Conservation (phyloP, 2,113 vertebrate species). For the pig (Sus scrofa) region T2T-Sscrofa CM000824.6:197904001-197904500, state of each 20-base stretch:
- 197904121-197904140: neutral
- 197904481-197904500: slow-evolving; percentile 9
- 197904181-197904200: neutral
- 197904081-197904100: neutral
- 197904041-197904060: neutral
- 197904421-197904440: neutral
- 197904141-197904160: neutral
- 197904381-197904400: neutral
- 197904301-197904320: neutral
- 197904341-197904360: neutral
- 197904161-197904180: neutral
- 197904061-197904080: neutral
- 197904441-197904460: neutral
- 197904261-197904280: neutral
- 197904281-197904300: neutral
- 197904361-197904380: neutral
- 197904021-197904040: neutral
- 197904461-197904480: neutral
- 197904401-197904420: neutral
- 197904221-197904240: neutral
- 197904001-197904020: neutral
- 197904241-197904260: neutral
- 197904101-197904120: neutral
- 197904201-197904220: neutral
- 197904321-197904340: neutral